phyloP scores from a whole-genome alignment of 2,888 invertebrate species.

The Andrena hattorfiana region DNA sequence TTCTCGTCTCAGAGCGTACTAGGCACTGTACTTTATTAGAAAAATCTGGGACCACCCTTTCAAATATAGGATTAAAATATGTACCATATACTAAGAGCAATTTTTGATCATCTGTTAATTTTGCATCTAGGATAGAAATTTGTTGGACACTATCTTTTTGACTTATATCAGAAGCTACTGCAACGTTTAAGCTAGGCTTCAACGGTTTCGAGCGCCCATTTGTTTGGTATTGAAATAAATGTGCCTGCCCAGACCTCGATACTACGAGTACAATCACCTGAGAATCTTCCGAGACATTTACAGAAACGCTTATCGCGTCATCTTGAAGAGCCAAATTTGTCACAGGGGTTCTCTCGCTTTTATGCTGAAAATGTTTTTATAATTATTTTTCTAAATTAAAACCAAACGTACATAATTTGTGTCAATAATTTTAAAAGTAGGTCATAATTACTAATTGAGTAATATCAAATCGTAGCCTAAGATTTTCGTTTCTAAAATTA shows the following conservation, averaged over 20 bases:
- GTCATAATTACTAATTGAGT: neutral
- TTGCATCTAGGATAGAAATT: constrained; percentile 86
- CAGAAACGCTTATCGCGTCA: constrained; percentile 87
- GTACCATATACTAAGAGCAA: constrained; percentile 80
- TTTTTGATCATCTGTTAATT: constrained; percentile 78
- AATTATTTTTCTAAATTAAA: neutral
- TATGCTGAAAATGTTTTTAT: constrained; percentile 62
- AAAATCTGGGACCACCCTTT: constrained; percentile 80
- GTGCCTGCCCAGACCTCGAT: constrained; percentile 92
- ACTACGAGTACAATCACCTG: constrained; percentile 86
- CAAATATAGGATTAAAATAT: constrained; percentile 76
- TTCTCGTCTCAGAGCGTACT: constrained; percentile 84
- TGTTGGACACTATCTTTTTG: constrained; percentile 85
- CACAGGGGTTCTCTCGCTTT: constrained; percentile 85
- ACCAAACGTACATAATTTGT: neutral
- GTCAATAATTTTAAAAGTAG: neutral
- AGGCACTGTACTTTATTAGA: constrained; percentile 86
- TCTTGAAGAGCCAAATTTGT: constrained; percentile 90
- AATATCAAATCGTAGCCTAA: neutral
- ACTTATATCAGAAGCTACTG: constrained; percentile 87
- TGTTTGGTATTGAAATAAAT: constrained; percentile 91
- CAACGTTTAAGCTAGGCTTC: constrained; percentile 88
- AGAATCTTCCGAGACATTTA: constrained; percentile 86
- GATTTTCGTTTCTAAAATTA: neutral
- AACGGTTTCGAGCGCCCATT: constrained; percentile 91